Percentiles rank a stretch among this genome's conserved stretches.
Evolutionary conservation across 2,888 invertebrate species (phyloP).

Genomic region (Herminia tarsipennalis): DNA sequence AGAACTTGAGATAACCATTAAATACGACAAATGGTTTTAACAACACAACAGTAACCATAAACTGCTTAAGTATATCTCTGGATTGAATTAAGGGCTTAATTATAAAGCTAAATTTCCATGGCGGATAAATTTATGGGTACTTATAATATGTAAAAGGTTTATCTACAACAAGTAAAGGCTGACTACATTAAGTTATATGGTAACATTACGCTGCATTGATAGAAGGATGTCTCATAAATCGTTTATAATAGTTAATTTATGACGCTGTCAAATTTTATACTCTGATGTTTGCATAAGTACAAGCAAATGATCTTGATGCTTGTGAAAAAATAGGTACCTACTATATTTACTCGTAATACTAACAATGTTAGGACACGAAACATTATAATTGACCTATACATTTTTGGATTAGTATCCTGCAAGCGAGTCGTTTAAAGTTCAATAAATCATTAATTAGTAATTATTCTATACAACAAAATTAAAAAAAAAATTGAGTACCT

Average conservation of each 20-base stretch:
- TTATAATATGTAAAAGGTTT: background rate
- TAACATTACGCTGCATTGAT: background rate
- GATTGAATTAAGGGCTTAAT: slow-evolving; percentile 30
- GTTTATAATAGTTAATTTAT: slow-evolving; percentile 1
- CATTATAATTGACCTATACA: no score
- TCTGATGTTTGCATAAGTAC: background rate
- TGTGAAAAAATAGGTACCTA: background rate
- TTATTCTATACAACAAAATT: no score
- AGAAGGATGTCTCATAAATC: background rate
- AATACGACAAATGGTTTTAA: slow-evolving; percentile 7
- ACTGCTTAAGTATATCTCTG: slow-evolving; percentile 22
- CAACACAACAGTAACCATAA: slow-evolving; percentile 6
- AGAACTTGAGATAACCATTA: background rate
- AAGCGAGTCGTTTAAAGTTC: no score
- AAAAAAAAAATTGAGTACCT: no score
- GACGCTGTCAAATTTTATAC: background rate
- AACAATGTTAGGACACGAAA: no score
- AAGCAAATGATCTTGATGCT: background rate
- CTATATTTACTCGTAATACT: no score
- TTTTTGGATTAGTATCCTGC: no score
- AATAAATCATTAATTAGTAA: no score
- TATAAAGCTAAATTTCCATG: slow-evolving; percentile 17
- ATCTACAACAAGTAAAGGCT: background rate
- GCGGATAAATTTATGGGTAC: slow-evolving; percentile 27
- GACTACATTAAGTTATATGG: slow-evolving; percentile 1